phyloP scores from a whole-genome alignment of 1,140 invertebrate genomes.

The Agraylea sexmaculata region DNA sequence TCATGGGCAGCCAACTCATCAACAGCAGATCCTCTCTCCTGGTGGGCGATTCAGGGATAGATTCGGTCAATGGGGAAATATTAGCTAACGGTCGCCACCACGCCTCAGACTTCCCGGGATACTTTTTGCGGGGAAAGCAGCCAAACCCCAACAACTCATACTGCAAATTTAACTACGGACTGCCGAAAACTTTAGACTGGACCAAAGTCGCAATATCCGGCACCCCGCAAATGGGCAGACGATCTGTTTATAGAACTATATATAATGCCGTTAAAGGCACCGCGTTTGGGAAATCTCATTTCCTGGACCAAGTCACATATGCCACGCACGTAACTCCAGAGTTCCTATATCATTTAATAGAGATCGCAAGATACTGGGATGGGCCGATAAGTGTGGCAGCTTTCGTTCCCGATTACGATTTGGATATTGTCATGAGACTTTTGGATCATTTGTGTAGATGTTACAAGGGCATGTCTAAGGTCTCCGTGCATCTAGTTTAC shows the following conservation, averaged over 20 bases:
- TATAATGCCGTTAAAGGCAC: slow-evolving; percentile 47
- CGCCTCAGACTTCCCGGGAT: slow-evolving; percentile 32
- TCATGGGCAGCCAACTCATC: slow-evolving; percentile 23
- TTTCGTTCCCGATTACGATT: slow-evolving; percentile 57
- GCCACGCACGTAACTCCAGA: slow-evolving; percentile 65
- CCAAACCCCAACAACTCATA: slow-evolving; percentile 41
- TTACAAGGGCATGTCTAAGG: slow-evolving; percentile 51
- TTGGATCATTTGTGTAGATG: slow-evolving; percentile 51
- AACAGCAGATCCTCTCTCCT: slow-evolving; percentile 19
- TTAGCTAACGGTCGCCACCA: slow-evolving; percentile 29
- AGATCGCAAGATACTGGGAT: slow-evolving; percentile 58
- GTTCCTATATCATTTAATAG: slow-evolving; percentile 56
- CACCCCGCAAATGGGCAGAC: slow-evolving; percentile 43
- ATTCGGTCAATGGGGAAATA: slow-evolving; percentile 25
- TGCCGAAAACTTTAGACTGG: slow-evolving; percentile 45
- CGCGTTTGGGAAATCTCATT: slow-evolving; percentile 27
- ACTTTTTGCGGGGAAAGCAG: slow-evolving; percentile 39
- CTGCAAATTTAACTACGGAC: slow-evolving; percentile 51
- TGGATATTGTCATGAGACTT: slow-evolving; percentile 46
- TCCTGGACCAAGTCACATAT: slow-evolving; percentile 44
- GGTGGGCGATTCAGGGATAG: slow-evolving; percentile 27
- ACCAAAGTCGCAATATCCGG: slow-evolving; percentile 29
- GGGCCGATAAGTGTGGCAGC: slow-evolving; percentile 61
- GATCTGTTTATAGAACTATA: slow-evolving; percentile 49
- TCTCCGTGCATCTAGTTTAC: slow-evolving; percentile 59